Conservation (phyloP, 1,140 invertebrate species). For the Thereuonema tuberculata region DNA sequence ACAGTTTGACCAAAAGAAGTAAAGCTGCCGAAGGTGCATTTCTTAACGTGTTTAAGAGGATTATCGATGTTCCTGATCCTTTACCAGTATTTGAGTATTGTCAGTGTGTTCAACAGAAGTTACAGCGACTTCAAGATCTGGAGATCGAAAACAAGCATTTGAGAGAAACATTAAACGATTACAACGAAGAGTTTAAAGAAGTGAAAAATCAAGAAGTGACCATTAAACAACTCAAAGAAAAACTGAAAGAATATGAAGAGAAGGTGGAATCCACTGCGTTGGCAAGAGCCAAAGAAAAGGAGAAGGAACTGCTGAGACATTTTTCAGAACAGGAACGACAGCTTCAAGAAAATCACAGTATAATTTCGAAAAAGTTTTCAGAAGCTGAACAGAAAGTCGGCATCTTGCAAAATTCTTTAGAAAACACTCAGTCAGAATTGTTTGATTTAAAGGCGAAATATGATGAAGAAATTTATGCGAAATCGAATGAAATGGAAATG, state of each 20-base stretch:
- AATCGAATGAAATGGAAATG: slow-evolving; percentile 37
- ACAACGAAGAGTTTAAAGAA: slow-evolving; percentile 41
- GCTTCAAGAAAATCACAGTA: slow-evolving; percentile 30
- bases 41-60: slow-evolving; percentile 38
- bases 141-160: slow-evolving; percentile 41
- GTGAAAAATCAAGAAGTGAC: slow-evolving; percentile 41
- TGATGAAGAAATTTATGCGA: slow-evolving; percentile 35
- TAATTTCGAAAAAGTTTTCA: slow-evolving; percentile 31
- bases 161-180: slow-evolving; percentile 38
- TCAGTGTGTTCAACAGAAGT: slow-evolving; percentile 34
- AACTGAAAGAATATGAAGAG: slow-evolving; percentile 35
- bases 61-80: slow-evolving; percentile 40
- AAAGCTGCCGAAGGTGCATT: slow-evolving; percentile 41
- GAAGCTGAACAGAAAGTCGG: slow-evolving; percentile 34
- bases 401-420: slow-evolving; percentile 29
- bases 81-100: slow-evolving; percentile 36
- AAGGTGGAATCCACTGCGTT: slow-evolving; percentile 29
- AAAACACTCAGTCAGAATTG: slow-evolving; percentile 34
- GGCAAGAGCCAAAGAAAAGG: slow-evolving; percentile 32
- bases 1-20: slow-evolving; percentile 38
- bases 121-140: slow-evolving; percentile 34
- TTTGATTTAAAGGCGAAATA: slow-evolving; percentile 37
- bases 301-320: slow-evolving; percentile 30
- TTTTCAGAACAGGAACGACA: slow-evolving; percentile 34
- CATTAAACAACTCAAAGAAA: slow-evolving; percentile 36